Conservation (phyloP, 2,888 invertebrate species). For the Lysandra bellargus region DNA sequence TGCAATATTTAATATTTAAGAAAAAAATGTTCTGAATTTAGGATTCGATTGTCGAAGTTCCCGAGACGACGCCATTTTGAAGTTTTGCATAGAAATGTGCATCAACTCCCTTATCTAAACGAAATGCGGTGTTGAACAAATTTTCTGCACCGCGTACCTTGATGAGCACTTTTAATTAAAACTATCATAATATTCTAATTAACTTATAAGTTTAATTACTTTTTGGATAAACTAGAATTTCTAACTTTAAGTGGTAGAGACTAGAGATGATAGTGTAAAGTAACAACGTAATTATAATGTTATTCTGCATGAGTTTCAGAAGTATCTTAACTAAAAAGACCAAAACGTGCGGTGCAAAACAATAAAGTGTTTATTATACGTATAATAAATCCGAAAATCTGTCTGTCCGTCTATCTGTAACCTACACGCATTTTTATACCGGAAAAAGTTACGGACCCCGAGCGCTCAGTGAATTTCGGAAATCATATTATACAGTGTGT, state of each 20-base stretch:
- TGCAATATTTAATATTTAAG: too few relatives aligned
- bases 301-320: too few relatives aligned
- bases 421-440: too few relatives aligned
- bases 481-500: too few relatives aligned
- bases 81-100: slow-evolving; percentile 56
- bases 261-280: neutral
- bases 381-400: too few relatives aligned
- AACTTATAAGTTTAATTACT: neutral
- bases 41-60: slow-evolving; percentile 33
- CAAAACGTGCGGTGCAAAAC: too few relatives aligned
- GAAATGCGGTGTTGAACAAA: slow-evolving; percentile 31
- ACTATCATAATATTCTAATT: neutral
- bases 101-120: slow-evolving; percentile 42
- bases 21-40: neutral
- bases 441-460: too few relatives aligned
- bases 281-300: too few relatives aligned
- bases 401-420: too few relatives aligned
- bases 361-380: too few relatives aligned
- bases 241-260: neutral
- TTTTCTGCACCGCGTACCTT: slow-evolving; percentile 5
- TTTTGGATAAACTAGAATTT: neutral
- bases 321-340: too few relatives aligned
- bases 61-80: slow-evolving; percentile 44
- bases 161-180: neutral
- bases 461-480: too few relatives aligned